Evolutionary conservation across 2,113 vertebrate species (phyloP).

Genomic region (Danio rerio): GRCz12tu NC_133176.1:56700501-56701000

Average conservation of each 20-base stretch:
- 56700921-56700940: no score
- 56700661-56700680: not conserved
- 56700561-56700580: not conserved
- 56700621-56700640: constrained; percentile 11
- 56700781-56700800: constrained; percentile 99
- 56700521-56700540: not conserved
- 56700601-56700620: not conserved
- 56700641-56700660: not conserved
- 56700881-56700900: not conserved
- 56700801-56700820: constrained; percentile 96
- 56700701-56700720: not conserved
- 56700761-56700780: constrained; percentile 94
- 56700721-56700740: not conserved
- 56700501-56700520: not conserved
- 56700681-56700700: not conserved
- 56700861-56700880: constrained; percentile 98
- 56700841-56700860: constrained; percentile 96
- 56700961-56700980: no score
- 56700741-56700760: constrained; percentile 77
- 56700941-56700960: no score
- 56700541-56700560: not conserved
- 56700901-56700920: not conserved
- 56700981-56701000: no score
- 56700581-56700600: constrained; percentile 1
- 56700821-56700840: constrained; percentile 98